phyloP scores from a whole-genome alignment of 2,888 invertebrate genomes.

The Gari tellinella region DNA sequence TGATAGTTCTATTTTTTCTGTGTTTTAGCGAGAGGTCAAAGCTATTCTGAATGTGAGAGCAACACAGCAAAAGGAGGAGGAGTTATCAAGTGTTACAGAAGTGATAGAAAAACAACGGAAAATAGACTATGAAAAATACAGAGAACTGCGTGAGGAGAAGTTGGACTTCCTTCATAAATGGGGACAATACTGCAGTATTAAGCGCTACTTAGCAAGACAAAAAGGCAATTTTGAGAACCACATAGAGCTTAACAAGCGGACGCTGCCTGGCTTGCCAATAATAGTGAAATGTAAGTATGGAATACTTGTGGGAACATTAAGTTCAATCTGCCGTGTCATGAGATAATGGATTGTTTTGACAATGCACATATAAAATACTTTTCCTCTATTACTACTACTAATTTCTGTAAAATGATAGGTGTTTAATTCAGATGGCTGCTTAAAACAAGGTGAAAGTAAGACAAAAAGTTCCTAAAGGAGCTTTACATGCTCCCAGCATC shows the following conservation, averaged over 20 bases:
- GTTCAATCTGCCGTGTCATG: too few relatives aligned
- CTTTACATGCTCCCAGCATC: too few relatives aligned
- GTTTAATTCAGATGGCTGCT: too few relatives aligned
- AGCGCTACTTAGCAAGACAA: not conserved
- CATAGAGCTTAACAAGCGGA: not conserved
- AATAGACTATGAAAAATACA: conserved; percentile 73
- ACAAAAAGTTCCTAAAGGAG: too few relatives aligned
- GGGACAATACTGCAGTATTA: not conserved
- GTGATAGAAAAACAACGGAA: conserved; percentile 88
- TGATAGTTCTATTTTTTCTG: conserved; percentile 16
- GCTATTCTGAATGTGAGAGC: conserved; percentile 90
- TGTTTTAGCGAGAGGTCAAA: conserved; percentile 77
- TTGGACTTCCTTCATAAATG: not conserved
- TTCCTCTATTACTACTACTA: too few relatives aligned
- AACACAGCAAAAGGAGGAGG: conserved; percentile 87
- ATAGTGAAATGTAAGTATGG: conserved; percentile 25
- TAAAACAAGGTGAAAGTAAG: too few relatives aligned
- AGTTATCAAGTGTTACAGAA: conserved; percentile 87
- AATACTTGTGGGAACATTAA: too few relatives aligned
- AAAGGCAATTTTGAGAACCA: not conserved
- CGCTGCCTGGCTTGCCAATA: conserved; percentile 11
- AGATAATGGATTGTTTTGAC: too few relatives aligned
- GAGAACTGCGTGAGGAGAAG: conserved; percentile 59
- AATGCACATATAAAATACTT: too few relatives aligned
- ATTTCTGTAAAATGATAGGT: too few relatives aligned